Conservation (phyloP, 2,888 invertebrate genomes). For the Amiota mariae region DNA sequence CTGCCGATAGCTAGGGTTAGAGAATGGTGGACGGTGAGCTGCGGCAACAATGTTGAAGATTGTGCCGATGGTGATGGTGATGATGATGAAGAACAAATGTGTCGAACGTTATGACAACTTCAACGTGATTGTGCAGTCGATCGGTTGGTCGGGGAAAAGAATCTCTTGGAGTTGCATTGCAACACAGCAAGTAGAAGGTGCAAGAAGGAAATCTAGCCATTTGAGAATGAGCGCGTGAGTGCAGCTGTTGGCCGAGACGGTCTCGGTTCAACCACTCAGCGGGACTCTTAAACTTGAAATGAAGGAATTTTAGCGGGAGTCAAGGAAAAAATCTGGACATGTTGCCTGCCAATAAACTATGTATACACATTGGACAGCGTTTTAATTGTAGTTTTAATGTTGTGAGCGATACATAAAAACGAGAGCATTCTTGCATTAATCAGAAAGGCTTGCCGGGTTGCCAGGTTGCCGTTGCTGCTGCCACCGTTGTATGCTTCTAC, state of each 20-base stretch:
- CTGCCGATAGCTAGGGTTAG: conserved; percentile 8
- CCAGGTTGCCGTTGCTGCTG: conserved; percentile 1
- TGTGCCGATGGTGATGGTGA: not conserved
- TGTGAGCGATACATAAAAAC: conserved; percentile 43
- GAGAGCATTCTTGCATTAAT: conserved; percentile 65
- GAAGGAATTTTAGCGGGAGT: conserved; percentile 38
- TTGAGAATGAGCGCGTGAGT: not conserved
- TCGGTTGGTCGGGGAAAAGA: no score
- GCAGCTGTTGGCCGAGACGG: not conserved
- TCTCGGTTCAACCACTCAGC: not conserved
- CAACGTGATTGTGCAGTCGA: not conserved
- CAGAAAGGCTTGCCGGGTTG: conserved; percentile 51
- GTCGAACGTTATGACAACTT: conserved; percentile 59
- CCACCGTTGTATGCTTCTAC: not conserved
- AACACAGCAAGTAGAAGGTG: not conserved
- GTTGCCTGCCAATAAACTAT: conserved; percentile 39
- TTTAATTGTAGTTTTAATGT: conserved; percentile 55
- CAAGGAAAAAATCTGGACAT: conserved; percentile 31
- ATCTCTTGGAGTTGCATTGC: no score
- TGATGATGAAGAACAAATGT: conserved; percentile 55
- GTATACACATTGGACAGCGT: conserved; percentile 31
- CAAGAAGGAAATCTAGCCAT: conserved; percentile 2
- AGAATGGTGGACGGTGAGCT: conserved; percentile 20
- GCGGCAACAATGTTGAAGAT: conserved; percentile 34
- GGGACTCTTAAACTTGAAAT: conserved; percentile 11